Evolutionary conservation across 1,140 invertebrate genomes (phyloP).

Genomic region (Latrodectus geometricus): DNA sequence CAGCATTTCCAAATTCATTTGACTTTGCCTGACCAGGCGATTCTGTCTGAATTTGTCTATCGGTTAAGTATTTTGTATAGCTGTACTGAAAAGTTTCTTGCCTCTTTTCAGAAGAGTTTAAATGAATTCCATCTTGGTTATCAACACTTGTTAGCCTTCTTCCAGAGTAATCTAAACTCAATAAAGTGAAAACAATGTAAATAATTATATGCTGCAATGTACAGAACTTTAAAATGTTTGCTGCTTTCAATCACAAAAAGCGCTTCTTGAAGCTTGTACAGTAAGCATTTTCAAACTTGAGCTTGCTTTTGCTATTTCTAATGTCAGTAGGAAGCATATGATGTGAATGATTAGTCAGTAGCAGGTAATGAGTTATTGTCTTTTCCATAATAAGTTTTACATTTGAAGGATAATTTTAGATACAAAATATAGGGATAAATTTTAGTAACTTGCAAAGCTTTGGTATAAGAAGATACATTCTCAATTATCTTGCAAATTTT

Average conservation of each 20-base stretch:
- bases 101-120: background rate
- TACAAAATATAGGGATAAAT: too few species aligned
- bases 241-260: conserved; percentile 19
- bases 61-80: conserved; percentile 43
- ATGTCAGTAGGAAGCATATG: conserved; percentile 34
- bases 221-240: conserved; percentile 1
- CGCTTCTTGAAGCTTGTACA: background rate
- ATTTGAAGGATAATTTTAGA: too few species aligned
- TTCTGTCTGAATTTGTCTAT: conserved; percentile 10
- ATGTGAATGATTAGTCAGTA: conserved; percentile 25
- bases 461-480: too few species aligned
- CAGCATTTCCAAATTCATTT: background rate
- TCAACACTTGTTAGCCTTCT: background rate
- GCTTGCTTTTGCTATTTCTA: background rate
- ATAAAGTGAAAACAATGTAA: conserved; percentile 33
- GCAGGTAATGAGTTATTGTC: background rate
- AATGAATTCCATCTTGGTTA: conserved; percentile 5
- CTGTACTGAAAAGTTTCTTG: conserved; percentile 34
- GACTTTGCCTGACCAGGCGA: background rate
- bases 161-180: conserved; percentile 45
- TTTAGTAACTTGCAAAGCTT: too few species aligned
- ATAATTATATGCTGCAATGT: conserved; percentile 27
- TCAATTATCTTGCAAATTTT: too few species aligned
- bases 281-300: conserved; percentile 8
- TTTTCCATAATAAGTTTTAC: too few species aligned